phyloP scores from a whole-genome alignment of 2,113 vertebrate species.

The Phylloscopus trochilus region DNA sequence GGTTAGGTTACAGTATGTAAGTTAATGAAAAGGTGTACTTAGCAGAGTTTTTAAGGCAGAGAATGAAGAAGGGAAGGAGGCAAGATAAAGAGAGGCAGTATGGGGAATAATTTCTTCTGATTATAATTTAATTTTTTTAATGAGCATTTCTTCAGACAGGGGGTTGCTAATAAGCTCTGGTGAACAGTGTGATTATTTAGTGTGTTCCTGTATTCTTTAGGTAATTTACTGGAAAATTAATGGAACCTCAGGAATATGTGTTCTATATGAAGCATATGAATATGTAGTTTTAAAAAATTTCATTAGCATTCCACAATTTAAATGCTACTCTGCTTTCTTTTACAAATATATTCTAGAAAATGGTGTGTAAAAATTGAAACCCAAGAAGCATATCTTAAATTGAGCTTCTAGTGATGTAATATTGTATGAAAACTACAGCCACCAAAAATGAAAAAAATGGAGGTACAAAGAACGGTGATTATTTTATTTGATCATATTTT shows the following conservation, averaged over 20 bases:
- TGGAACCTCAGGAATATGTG: background rate
- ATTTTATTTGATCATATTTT: background rate
- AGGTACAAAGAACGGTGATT: background rate
- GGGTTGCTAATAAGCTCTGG: background rate
- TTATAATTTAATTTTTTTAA: background rate
- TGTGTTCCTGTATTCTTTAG: background rate
- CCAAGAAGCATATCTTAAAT: background rate
- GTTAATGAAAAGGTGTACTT: background rate
- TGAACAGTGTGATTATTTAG: background rate
- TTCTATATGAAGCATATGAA: background rate
- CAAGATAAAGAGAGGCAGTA: background rate
- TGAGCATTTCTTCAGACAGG: background rate
- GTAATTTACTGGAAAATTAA: background rate
- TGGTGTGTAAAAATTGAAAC: background rate
- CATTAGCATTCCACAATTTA: background rate
- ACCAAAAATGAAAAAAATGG: background rate
- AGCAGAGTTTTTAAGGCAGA: background rate
- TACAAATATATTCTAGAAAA: background rate
- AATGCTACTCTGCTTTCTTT: background rate
- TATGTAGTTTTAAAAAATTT: background rate
- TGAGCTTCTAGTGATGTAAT: background rate
- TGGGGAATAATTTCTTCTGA: background rate
- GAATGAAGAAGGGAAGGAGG: background rate
- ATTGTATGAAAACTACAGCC: background rate
- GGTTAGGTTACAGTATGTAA: background rate